Evolutionary conservation across 2,797 vertebrate genomes (phyloP).

Genomic region (Typhlichthys subterraneus): DNA sequence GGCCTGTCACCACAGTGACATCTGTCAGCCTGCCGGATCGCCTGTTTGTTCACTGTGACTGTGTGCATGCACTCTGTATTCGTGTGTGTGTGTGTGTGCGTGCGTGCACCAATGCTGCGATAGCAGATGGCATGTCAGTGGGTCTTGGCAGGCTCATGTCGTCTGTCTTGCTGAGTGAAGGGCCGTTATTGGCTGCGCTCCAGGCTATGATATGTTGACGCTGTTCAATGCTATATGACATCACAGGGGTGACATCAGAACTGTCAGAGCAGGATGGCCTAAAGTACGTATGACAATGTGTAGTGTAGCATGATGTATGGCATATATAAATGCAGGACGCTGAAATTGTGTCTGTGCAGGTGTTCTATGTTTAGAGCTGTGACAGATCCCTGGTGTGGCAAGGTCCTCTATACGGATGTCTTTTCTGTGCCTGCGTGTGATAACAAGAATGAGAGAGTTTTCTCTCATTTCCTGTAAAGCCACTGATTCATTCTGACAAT

Average conservation of each 20-base stretch:
- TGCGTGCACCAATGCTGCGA: slow-evolving; percentile 44
- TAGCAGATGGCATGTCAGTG: slow-evolving; percentile 69
- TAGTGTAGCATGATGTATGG: too few species aligned
- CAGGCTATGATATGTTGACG: slow-evolving; percentile 56
- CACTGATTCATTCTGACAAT: slow-evolving; percentile 65
- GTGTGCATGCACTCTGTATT: slow-evolving; percentile 17
- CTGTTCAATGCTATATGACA: too few species aligned
- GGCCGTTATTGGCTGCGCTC: slow-evolving; percentile 59
- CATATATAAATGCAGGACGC: too few species aligned
- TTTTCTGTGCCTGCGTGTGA: slow-evolving; percentile 26
- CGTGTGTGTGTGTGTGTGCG: slow-evolving; percentile 22
- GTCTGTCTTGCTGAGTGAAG: slow-evolving; percentile 51
- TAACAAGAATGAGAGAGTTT: slow-evolving; percentile 37
- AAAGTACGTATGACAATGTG: too few species aligned
- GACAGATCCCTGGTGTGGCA: slow-evolving; percentile 33
- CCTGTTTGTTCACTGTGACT: slow-evolving; percentile 30
- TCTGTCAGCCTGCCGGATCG: slow-evolving; percentile 32
- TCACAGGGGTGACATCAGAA: too few species aligned
- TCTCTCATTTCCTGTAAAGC: slow-evolving; percentile 66
- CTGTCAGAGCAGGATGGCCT: too few species aligned
- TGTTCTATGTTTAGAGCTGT: slow-evolving; percentile 68
- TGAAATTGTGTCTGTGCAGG: slow-evolving; percentile 11
- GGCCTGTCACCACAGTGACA: slow-evolving; percentile 7
- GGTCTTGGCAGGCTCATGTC: slow-evolving; percentile 63
- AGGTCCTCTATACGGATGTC: slow-evolving; percentile 35